These are phyloP conservation scores for Leptodactylus fallax DNA, from an alignment of 2,797 vertebrate species.

Conservation along the genomic window DNA sequence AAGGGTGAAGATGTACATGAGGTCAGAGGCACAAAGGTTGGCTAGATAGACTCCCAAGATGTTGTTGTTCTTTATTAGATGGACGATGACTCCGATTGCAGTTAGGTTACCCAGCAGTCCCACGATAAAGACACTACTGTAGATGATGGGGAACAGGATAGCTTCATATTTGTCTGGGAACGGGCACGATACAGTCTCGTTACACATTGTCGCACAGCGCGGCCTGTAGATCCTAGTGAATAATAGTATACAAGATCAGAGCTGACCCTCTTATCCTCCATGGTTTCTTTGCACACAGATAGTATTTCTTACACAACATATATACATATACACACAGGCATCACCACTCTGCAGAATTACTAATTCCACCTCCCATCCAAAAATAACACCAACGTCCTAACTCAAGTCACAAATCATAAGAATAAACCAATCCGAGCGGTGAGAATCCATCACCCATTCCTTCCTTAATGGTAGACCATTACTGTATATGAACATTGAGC, in stretches of 20 bases:
- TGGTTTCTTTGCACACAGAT: not conserved
- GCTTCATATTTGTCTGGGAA: constrained; percentile 55
- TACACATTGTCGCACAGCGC: constrained; percentile 38
- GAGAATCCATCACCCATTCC: not conserved
- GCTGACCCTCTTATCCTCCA: not conserved
- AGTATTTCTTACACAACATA: not conserved
- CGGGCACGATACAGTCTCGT: constrained; percentile 47
- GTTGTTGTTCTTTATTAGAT: constrained; percentile 54
- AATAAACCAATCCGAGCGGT: not conserved
- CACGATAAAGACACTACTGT: constrained; percentile 53
- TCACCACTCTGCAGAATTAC: not conserved
- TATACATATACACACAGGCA: not conserved
- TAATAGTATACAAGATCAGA: constrained; percentile 34
- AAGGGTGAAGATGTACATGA: constrained; percentile 59
- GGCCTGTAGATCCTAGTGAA: constrained; percentile 43
- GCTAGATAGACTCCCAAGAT: constrained; percentile 59
- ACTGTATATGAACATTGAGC: no score
- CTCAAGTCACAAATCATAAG: not conserved
- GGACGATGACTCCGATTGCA: constrained; percentile 44
- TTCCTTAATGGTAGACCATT: not conserved
- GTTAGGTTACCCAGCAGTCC: constrained; percentile 61
- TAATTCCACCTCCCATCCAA: not conserved
- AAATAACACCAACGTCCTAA: not conserved
- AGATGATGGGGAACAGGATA: constrained; percentile 58
- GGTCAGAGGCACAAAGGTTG: constrained; percentile 56